These are phyloP conservation scores for Spodoptera frugiperda DNA, from an alignment of 1,140 invertebrate species.

Conservation along the genomic window DNA sequence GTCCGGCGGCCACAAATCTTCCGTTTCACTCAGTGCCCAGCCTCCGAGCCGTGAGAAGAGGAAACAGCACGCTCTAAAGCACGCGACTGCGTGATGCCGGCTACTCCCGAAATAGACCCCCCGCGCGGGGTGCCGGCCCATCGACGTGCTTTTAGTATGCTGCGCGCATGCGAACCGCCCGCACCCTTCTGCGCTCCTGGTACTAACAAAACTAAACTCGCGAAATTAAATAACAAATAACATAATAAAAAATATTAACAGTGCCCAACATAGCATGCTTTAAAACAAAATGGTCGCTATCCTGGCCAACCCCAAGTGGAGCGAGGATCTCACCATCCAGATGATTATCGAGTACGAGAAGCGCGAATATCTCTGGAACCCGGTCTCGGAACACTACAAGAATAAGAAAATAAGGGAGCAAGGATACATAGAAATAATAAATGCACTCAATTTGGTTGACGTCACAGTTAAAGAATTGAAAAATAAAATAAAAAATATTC, in stretches of 20 bases:
- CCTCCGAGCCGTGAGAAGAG: slow-evolving; percentile 75
- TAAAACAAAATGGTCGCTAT: slow-evolving; percentile 80
- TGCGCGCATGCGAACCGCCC: slow-evolving; percentile 85
- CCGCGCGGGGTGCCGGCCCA: slow-evolving; percentile 76
- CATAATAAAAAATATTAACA: slow-evolving; percentile 48
- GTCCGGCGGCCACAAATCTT: slow-evolving; percentile 81
- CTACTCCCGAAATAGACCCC: slow-evolving; percentile 84
- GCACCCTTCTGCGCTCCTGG: slow-evolving; percentile 82
- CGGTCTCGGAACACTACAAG: slow-evolving; percentile 82
- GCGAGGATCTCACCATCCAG: slow-evolving; percentile 82
- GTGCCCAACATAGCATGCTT: slow-evolving; percentile 54
- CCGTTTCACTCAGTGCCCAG: slow-evolving; percentile 82
- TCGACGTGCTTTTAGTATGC: slow-evolving; percentile 86
- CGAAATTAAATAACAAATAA: slow-evolving; percentile 59
- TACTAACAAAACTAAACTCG: slow-evolving; percentile 65
- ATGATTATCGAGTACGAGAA: slow-evolving; percentile 84
- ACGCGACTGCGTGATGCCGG: slow-evolving; percentile 83
- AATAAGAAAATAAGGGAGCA: slow-evolving; percentile 84
- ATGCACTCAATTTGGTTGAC: slow-evolving; percentile 78
- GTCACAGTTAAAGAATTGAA: slow-evolving; percentile 84
- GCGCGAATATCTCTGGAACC: slow-evolving; percentile 83
- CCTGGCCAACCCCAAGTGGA: slow-evolving; percentile 83
- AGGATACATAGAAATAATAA: slow-evolving; percentile 83
- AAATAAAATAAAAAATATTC: slow-evolving; percentile 85
- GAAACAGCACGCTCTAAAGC: slow-evolving; percentile 85